These are phyloP conservation scores for Coelopa pilipes DNA, from an alignment of 2,888 invertebrate genomes.

Conservation along the genomic window DNA sequence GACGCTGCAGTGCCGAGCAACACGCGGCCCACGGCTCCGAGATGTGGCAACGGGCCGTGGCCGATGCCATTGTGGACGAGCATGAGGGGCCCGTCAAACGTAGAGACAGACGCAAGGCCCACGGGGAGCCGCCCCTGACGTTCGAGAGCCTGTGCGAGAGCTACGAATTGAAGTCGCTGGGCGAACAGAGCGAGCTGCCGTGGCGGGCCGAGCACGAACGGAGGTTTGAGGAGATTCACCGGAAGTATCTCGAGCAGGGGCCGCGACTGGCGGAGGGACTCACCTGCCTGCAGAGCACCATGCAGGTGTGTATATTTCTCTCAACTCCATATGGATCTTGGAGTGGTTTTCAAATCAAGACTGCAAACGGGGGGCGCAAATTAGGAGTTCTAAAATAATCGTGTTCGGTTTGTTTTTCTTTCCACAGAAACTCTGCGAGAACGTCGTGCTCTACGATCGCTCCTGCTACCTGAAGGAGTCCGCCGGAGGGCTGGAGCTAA, in stretches of 20 bases:
- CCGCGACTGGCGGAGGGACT: conserved; percentile 63
- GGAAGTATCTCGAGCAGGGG: conserved; percentile 50
- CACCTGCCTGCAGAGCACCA: conserved; percentile 66
- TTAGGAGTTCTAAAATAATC: neutral
- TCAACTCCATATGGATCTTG: too few species aligned
- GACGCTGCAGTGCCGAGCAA: conserved; percentile 66
- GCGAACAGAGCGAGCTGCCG: conserved; percentile 20
- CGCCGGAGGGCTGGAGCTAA: conserved; percentile 58
- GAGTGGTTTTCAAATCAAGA: neutral
- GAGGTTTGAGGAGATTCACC: conserved; percentile 47
- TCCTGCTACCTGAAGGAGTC: conserved; percentile 67
- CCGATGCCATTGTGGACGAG: conserved; percentile 71
- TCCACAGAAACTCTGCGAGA: conserved; percentile 70
- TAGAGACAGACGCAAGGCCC: conserved; percentile 34
- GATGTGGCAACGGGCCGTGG: conserved; percentile 72
- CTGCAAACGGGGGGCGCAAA: neutral
- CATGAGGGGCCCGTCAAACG: conserved; percentile 63
- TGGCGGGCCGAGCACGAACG: conserved; percentile 31
- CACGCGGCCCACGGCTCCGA: conserved; percentile 67
- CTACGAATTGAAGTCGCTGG: conserved; percentile 51
- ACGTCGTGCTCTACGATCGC: conserved; percentile 70
- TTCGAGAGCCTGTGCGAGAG: conserved; percentile 46
- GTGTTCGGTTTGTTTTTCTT: neutral
- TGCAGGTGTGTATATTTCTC: conserved; percentile 65
- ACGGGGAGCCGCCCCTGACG: conserved; percentile 10